Evolutionary conservation across 2,113 vertebrate genomes (phyloP).

Genomic region (Elachura formosa): DNA sequence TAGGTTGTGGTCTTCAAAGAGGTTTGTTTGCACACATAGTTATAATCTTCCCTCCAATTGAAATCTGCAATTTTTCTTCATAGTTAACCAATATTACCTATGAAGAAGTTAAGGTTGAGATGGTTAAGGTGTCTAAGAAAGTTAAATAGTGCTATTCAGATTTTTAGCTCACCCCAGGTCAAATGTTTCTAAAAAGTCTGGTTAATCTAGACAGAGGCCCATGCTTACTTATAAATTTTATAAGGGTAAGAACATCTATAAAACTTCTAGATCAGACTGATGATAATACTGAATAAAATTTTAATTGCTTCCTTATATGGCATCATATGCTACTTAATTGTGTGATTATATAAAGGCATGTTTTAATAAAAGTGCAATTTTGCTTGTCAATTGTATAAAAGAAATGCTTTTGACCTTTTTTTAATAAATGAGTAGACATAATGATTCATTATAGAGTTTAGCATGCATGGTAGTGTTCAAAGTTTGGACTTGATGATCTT

Average conservation of each 20-base stretch:
- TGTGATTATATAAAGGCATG: rapidly evolving
- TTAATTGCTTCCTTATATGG: not conserved
- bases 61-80: not conserved
- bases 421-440: not conserved
- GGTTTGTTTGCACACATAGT: not conserved
- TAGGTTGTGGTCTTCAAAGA: not conserved
- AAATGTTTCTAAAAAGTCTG: not conserved
- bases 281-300: not conserved
- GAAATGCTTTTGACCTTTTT: not conserved
- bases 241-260: not conserved
- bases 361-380: not conserved
- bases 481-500: not conserved
- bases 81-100: too few relatives aligned
- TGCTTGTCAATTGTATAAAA: not conserved
- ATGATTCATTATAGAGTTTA: not conserved
- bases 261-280: not conserved
- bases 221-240: not conserved
- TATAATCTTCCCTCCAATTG: not conserved
- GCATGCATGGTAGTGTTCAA: rapidly evolving
- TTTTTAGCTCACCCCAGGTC: not conserved
- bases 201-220: not conserved
- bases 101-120: too few relatives aligned
- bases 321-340: not conserved
- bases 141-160: not conserved
- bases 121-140: not conserved